Evolutionary conservation across 2,113 vertebrate genomes (phyloP).

Genomic region (Budorcas taxicolor): DNA sequence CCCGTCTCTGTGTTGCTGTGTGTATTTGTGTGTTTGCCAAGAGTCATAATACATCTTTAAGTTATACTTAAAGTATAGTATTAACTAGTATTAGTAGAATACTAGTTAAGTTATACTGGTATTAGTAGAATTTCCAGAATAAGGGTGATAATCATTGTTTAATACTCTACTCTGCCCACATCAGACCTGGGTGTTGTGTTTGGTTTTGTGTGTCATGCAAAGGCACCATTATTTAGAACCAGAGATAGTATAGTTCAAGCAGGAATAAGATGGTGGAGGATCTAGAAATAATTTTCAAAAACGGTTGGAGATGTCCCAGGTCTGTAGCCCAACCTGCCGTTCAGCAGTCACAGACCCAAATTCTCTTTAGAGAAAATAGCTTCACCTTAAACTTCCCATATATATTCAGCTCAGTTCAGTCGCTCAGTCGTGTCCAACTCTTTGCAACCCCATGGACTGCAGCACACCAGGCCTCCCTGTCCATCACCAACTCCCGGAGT

Average conservation of each 20-base stretch:
- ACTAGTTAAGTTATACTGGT: not conserved
- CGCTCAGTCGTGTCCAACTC: not conserved
- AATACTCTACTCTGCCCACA: not conserved
- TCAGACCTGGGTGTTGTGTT: not conserved
- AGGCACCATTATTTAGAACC: constrained; percentile 1
- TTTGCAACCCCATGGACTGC: not conserved
- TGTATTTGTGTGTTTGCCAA: not conserved
- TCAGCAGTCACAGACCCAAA: not conserved
- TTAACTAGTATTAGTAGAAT: not conserved
- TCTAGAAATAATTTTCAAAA: constrained; percentile 29
- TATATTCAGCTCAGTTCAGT: not conserved
- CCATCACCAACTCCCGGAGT: not conserved
- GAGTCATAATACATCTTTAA: not conserved
- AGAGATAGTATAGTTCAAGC: not conserved
- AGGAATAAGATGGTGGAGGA: not conserved
- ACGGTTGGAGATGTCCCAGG: not conserved
- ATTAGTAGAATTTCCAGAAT: not conserved
- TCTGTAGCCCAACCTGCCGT: not conserved
- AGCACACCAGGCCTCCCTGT: not conserved
- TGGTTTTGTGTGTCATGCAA: not conserved
- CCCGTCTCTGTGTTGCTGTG: not conserved
- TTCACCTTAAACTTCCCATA: not conserved
- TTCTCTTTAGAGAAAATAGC: constrained; percentile 16
- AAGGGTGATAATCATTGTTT: not conserved
- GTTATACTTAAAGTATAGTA: not conserved